Base-by-base conservation (phyloP, 2,797 vertebrate genomes). In the Amazonetta brasiliensis region DNA sequence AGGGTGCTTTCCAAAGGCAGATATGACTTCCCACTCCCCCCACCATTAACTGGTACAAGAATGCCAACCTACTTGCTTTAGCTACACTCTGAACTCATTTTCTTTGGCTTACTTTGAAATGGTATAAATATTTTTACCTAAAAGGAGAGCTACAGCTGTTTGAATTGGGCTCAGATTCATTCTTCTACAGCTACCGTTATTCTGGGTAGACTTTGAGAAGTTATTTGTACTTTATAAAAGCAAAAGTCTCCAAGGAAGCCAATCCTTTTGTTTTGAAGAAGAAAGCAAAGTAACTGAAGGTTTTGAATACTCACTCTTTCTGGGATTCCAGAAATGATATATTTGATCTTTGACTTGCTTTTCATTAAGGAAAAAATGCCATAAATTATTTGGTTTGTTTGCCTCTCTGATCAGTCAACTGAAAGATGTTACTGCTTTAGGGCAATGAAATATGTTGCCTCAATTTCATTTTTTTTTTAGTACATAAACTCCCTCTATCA, bases 321-420 rank as follows among this genome's bases (percentile, higher is more conserved):
- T 74, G 54, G 11, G 33, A 93, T 94, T 96, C 44, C 39, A 79
- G 88, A 95, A 80, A 79, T 58, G 4, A 35, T 78, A 59, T 25
- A 23, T 93, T 95, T 95, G 95, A 95, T 90, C 92, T 37, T 92
- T 79, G 66, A 90, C 60, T 90, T 85, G 85, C 74, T 94, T 92
- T 94, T 96, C 64, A 95, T 95, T 97, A 91, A 84, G 63, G 33
- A 87, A 94, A 41, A 96, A 97, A 92, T 67, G 69, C 54, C 83
- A 93, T 96, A 91, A 97, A 91, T 97, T 95, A 95, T 90, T 84
- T 72, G 84, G 64, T 69, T 81, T 88, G 75, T 85, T 93, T 95
- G 64, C 39, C 52, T 81, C 83, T 90, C 82, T 94, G 77, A 93
- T 95, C 86, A 95, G 80, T 64, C 39, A 91, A 30, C 59, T 94